Evolutionary conservation across 2,113 vertebrate genomes (phyloP).

Genomic region (Eolophus roseicapilla): DNA sequence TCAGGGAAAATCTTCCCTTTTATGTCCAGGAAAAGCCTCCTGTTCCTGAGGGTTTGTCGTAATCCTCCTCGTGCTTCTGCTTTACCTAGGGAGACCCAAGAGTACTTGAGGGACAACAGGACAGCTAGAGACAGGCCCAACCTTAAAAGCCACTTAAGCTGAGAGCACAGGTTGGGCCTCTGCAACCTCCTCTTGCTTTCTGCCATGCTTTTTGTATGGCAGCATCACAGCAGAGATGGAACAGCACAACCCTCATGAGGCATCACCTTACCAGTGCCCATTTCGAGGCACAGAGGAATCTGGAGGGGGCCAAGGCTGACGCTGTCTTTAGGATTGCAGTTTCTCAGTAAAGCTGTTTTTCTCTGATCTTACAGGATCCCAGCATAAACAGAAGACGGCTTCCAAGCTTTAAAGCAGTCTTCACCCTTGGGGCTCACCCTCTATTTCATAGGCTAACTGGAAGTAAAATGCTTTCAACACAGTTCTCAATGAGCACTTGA

Average conservation of each 20-base stretch:
- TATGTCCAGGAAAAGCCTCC: not conserved
- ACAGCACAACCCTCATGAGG: not conserved
- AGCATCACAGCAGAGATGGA: not conserved
- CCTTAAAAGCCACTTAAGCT: not conserved
- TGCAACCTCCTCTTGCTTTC: conserved; percentile 20
- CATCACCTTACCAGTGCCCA: not conserved
- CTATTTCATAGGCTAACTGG: not conserved
- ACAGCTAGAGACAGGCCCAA: not conserved
- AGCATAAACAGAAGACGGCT: not conserved
- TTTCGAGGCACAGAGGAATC: not conserved
- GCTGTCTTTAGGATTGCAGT: not conserved
- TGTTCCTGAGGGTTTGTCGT: not conserved
- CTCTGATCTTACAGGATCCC: not conserved
- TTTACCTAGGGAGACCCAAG: not conserved
- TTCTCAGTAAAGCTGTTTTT: not conserved
- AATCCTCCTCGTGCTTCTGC: not conserved
- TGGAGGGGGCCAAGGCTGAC: not conserved
- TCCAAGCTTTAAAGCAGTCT: not conserved
- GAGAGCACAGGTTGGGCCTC: not conserved
- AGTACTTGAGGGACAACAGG: not conserved
- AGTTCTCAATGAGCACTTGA: not conserved
- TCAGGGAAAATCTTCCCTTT: not conserved
- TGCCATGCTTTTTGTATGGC: not conserved
- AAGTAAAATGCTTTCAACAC: not conserved
- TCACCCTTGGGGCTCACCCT: not conserved